Evolutionary conservation across 2,113 vertebrate genomes (phyloP), one percentile per base, ranked within the genome.

Genomic region (Phrynosoma platyrhinos): DNA sequence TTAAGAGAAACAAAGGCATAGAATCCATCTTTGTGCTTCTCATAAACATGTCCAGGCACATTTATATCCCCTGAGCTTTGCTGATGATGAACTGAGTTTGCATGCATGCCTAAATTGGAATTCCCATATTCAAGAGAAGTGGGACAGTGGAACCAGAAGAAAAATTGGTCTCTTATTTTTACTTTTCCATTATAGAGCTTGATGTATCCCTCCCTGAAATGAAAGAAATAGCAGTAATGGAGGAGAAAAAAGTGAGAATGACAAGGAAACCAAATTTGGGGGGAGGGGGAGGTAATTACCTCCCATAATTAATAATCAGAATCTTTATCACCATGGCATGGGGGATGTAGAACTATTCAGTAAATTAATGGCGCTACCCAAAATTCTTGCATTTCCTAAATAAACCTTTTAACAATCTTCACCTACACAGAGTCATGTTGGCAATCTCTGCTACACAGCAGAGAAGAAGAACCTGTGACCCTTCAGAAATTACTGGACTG

Each of bases 341-440:
- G 42, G 32, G 40, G 55, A 23, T 58, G 52, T 36, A 16, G 18
- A 52, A 53, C 47, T 27, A 27, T 40, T 55, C 10, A 58, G 25
- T 81, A 58, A 87, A 71, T 13, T 30, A 62, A 5, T 75, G 23
- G 9, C 9, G 5, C 42, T 25, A 13, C 40, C 47, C 40, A 42
- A 68, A 79, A 68, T 30, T 5, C n/a, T 30, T 89, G 53, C 18
- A 81, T 25, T 0, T 1, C 66, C 20, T 9, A 79, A 42, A 40
- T 0, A 0, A 52, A 52, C 0, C 77, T 58, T 53, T 76, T 52
- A 21, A 3, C 18, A 62, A 12, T 62, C 58, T 62, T 62, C 58
- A 62, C 30, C 66, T 27, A 13, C 0, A 0, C 27, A 47, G 25
- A n/a, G 7, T 12, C 25, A 23, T 13, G 9, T 55, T 25, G 36